A percentile compares a stretch with the other conserved stretches of the same genome.
phyloP scores from a whole-genome alignment of 2,888 invertebrate genomes.

The Auanema freiburgensis region DNA sequence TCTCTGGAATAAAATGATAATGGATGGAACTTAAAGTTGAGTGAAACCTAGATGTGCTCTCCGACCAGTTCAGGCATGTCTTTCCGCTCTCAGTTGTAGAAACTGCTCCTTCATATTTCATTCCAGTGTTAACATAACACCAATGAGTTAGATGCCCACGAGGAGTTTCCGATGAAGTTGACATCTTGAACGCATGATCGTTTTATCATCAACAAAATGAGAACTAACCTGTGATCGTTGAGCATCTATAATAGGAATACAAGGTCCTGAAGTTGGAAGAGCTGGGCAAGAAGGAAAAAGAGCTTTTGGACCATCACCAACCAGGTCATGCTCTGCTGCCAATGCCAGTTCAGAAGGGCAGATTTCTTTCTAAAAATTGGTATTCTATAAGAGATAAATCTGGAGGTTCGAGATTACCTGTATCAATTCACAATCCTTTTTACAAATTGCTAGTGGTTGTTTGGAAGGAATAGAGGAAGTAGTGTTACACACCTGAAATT shows the following conservation, averaged over 20 bases:
- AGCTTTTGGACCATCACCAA: conserved; percentile 74
- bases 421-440: conserved; percentile 81
- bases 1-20: too few species aligned
- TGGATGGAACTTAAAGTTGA: too few species aligned
- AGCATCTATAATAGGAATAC: conserved; percentile 71
- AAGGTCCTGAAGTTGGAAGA: conserved; percentile 66
- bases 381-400: too few species aligned
- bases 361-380: conserved; percentile 40
- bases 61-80: conserved; percentile 48
- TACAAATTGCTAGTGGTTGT: conserved; percentile 72
- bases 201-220: too few species aligned
- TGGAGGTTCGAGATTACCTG: too few species aligned
- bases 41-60: conserved; percentile 36
- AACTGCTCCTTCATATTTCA: conserved; percentile 75
- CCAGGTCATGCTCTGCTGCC: conserved; percentile 69
- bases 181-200: too few species aligned
- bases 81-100: conserved; percentile 68
- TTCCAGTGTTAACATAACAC: conserved; percentile 82
- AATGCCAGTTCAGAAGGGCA: conserved; percentile 59
- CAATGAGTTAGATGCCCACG: conserved; percentile 72
- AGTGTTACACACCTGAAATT: conserved; percentile 36
- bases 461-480: neutral
- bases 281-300: conserved; percentile 58
- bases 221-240: too few species aligned
- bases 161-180: conserved; percentile 71